phyloP scores from a whole-genome alignment of 2,888 invertebrate genomes.

The Nebria brevicollis region DNA sequence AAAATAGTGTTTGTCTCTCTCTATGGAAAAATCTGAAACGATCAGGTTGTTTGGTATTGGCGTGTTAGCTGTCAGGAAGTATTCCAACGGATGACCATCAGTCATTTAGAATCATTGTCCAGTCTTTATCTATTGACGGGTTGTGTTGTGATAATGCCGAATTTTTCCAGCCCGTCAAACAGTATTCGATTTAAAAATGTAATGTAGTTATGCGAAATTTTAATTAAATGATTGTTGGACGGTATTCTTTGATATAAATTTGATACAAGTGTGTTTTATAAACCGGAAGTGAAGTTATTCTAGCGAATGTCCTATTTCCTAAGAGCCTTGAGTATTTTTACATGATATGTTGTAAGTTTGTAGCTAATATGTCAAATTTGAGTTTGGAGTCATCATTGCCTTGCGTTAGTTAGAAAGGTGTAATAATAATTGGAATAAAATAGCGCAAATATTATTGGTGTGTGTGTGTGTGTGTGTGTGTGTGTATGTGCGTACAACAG shows the following conservation, averaged over 20 bases:
- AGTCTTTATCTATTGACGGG: background rate
- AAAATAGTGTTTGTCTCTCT: slow-evolving; percentile 8
- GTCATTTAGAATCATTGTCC: slow-evolving; percentile 16
- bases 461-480: background rate
- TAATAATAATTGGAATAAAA: background rate
- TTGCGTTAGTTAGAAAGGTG: background rate
- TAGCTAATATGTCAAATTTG: too few species aligned
- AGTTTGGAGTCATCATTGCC: background rate
- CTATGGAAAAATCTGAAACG: background rate
- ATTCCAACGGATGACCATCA: slow-evolving; percentile 2
- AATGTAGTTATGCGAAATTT: too few species aligned
- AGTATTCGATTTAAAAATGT: background rate
- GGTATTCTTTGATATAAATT: background rate
- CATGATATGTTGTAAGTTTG: too few species aligned
- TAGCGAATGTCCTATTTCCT: too few species aligned
- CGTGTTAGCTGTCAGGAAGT: slow-evolving; percentile 44
- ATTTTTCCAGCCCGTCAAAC: slow-evolving; percentile 7
- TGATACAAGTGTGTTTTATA: background rate
- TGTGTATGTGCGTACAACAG: slow-evolving; percentile 48
- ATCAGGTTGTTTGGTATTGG: background rate
- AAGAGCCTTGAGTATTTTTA: too few species aligned
- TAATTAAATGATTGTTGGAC: too few species aligned
- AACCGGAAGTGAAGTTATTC: background rate
- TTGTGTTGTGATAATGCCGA: background rate
- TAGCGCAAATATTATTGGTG: background rate